These are phyloP conservation scores for Leucopsar rothschildi DNA, from an alignment of 2,113 vertebrate genomes.

Conservation along the genomic window DNA sequence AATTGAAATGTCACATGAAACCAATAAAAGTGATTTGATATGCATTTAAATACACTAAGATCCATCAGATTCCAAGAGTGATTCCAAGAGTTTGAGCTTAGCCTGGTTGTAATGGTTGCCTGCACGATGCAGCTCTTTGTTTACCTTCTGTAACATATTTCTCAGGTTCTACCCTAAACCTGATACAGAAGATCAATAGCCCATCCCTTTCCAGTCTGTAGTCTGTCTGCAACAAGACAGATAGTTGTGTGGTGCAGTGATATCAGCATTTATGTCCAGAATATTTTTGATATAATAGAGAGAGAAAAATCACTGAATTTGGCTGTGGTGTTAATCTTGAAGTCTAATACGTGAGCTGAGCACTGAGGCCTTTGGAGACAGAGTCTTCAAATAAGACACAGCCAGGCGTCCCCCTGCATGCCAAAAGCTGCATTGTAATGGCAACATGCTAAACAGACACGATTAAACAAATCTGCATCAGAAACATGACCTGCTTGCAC, in stretches of 20 bases:
- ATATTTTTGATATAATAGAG: accelerated
- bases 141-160: neutral
- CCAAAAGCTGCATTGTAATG: neutral
- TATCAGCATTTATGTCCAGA: neutral
- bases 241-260: neutral
- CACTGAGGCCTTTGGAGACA: neutral
- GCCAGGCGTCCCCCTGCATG: neutral
- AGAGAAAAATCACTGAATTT: neutral
- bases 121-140: neutral
- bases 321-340: neutral
- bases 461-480: neutral
- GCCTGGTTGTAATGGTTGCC: neutral
- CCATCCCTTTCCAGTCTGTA: neutral
- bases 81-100: neutral
- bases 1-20: neutral
- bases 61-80: neutral
- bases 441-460: neutral
- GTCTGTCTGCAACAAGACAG: neutral
- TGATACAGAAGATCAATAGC: neutral
- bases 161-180: neutral
- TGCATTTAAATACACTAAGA: neutral
- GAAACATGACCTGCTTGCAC: neutral
- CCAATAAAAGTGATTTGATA: neutral
- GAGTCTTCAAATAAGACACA: neutral
- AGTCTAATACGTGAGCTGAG: neutral